Conservation (phyloP, 2,797 vertebrate genomes). For the Enteromius paludinosus region DNA sequence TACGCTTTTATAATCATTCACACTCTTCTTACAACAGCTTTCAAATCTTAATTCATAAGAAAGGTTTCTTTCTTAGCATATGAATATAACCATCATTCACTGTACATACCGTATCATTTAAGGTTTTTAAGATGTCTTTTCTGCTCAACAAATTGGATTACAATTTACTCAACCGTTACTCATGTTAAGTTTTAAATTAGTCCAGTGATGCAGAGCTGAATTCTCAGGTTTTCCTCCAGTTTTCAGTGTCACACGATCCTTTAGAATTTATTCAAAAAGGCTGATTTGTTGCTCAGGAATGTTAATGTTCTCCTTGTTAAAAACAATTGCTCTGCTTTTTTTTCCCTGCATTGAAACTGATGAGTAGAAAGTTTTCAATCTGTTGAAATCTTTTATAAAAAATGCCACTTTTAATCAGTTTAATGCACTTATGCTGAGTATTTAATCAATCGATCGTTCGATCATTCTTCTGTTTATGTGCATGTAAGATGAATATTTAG, state of each 20-base stretch:
- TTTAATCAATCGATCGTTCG: too few species aligned
- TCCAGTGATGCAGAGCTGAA: not conserved
- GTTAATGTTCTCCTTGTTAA: not conserved
- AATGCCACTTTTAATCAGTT: too few species aligned
- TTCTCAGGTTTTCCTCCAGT: not conserved
- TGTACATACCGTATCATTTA: too few species aligned
- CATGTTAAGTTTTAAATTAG: not conserved
- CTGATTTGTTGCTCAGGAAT: not conserved
- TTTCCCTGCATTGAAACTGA: too few species aligned
- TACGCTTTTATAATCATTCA: slow-evolving; percentile 9
- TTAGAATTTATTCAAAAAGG: not conserved
- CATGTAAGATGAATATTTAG: too few species aligned
- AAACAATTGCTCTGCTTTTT: not conserved
- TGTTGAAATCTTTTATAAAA: too few species aligned
- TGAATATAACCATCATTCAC: not conserved
- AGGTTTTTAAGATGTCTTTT: not conserved
- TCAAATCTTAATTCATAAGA: not conserved
- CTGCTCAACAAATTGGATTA: too few species aligned
- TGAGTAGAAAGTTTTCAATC: not conserved
- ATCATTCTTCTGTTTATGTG: too few species aligned
- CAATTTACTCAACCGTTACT: too few species aligned
- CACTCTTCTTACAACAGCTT: not conserved
- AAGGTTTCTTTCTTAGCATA: not conserved
- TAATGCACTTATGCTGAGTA: too few species aligned
- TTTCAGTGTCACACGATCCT: not conserved